Evolutionary conservation across 1,140 invertebrate species (phyloP), one percentile per base, ranked within the genome.

Genomic region (Scylla paramamosain): DNA sequence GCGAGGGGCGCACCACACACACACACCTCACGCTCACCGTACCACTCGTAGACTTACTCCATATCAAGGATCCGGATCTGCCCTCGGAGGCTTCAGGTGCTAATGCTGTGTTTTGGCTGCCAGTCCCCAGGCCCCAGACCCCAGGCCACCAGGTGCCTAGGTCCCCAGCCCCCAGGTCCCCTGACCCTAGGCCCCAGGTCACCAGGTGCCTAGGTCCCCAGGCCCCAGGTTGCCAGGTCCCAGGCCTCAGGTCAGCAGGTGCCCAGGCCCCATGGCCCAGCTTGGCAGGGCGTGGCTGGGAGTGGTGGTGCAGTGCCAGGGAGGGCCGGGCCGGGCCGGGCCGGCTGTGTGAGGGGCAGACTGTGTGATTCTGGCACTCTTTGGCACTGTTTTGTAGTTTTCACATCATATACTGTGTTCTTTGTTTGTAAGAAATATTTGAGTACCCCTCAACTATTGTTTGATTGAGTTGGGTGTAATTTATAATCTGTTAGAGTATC

Each of bases 401-500:
- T 87, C 14, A 59, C 89, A 91, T 91, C 16, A 46, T 91, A 59
- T 45, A 52, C 45, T 95, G 83, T 95, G 83, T 93, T 87, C 52
- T 46, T 89, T 88, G 83, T 88, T 92, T 86, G 39, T 95, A 88
- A 95, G 84, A 86, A 48, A 95, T 93, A 77, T 82, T 88, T 89
- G 12, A 59, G 52, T 95, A 67, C 45, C 46, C 46, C 91, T 88
- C 86, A 89, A 77, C 91, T 82, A 77, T 88, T 93, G 46, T 45
- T 92, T 92, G 59, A 91, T 92, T 95, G 90, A 95, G 94, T 95
- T 93, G 88, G 20, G 45, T 95, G 91, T 93, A 88, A 87, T 86
- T 92, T 95, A 92, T 95, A 92, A 95, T 87, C 87, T 92, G 52
- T 94, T 82, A 94, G 82, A 83, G 48, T 95, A 46, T 87, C 59